Evolutionary conservation across 64 coral and sea anemone genomes (phyloP), one percentile per base, ranked within the genome.

Genomic region (Dendrophyllia cribrosa): DNA sequence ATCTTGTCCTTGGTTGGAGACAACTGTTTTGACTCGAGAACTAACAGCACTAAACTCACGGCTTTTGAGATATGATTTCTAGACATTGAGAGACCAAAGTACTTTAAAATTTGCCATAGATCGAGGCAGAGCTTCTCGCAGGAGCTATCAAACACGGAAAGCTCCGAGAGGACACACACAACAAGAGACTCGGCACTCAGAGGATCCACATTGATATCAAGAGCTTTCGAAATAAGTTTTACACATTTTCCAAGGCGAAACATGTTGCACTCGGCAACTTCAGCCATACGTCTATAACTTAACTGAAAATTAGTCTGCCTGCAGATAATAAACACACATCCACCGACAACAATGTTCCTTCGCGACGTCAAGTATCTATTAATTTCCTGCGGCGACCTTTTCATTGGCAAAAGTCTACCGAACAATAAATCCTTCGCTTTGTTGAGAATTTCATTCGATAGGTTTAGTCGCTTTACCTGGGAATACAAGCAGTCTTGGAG

Each of bases 201-300:
- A n/a, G 43, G 60, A 3, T 83, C 61, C 7, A 83, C 9, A 10
- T 67, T 8, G 16, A 83, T 65, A 66, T 48, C 61, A 6, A 83
- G 80, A n/a, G 61, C 59, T 49, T 67, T 66, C 11, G n/a, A 10
- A 66, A 83, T 22, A 66, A 67, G 24, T 51, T 83, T 83, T 8
- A 83, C 80, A 5, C 43, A 49, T 51, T 8, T 67, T 2, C 80
- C 80, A 12, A 83, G 60, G 0, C 21, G 3, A 13, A 83, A 83
- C 80, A 83, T 83, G 19, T 67, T 83, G 12, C 80, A 83, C 9
- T 83, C 60, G n/a, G 80, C 43, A 22, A 84, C 20, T 51, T 84
- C 43, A 4, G 80, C 80, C 62, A 84, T 84, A 5, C 20, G 61
- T 52, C 62, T 84, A 44, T 84, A 84, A 8, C 44, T 66, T 14